Evolutionary conservation across 2,888 invertebrate species (phyloP), one percentile per base, ranked within the genome.

Genomic region (Acanthacorydalis orientalis): DNA sequence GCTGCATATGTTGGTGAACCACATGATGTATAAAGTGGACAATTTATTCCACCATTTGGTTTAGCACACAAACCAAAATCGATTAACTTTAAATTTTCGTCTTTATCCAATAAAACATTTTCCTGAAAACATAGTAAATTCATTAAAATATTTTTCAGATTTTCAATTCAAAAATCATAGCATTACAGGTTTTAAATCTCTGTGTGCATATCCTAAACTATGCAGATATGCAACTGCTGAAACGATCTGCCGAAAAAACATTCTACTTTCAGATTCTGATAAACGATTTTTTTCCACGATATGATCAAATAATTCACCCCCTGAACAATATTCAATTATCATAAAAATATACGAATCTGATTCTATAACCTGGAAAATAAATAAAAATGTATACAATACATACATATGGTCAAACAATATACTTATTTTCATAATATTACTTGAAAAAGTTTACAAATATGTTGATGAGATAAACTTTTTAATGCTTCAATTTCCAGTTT

Each of bases 51-150:
- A 53, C 77, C 79, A 57, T 69, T 67, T 2, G 78, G 73, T 57
- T 78, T 78, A 7, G 86, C 85, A 66, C 86, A 86, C 41, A 87
- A 67, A 14, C 87, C 87, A 70, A 87, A 88, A 62, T 87, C 87
- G 53, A 88, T 88, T 47, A 87, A 63, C 60, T 86, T 86, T 45
- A 88, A 64, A 57, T 79, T 78, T 57, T 83, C 78, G 43, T 80
- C 73, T 55, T 74, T 77, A 63, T 84, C 84, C 46, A 87, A 64
- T 43, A 87, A 64, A 44, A 87, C 73, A 63, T 88, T 88, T 65
- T 88, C 86, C 82, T 83, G 57, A 33, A 63, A 63, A 50, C 48
- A 51, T 44, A 51, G 52, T 46, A 43, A 14, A 31, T 23, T 38
- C 14, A 37, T 23, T 15, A 33, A 40, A 43, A 39, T 45, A 44